Percentiles rank a stretch among this genome's conserved stretches.
phyloP scores from a whole-genome alignment of 2,888 invertebrate genomes.

The Spisula solida region DNA sequence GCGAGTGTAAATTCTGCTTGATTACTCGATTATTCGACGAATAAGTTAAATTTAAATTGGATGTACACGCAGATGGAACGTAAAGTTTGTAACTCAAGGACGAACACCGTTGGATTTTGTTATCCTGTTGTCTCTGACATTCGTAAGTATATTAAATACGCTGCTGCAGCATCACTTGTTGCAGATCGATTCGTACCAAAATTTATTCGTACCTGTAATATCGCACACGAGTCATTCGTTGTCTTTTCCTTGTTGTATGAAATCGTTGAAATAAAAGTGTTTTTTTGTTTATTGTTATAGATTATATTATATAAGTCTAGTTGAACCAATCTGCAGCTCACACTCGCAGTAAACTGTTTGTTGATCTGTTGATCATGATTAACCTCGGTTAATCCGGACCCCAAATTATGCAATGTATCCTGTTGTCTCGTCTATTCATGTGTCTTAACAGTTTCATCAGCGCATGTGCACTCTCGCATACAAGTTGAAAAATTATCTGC shows the following conservation, averaged over 20 bases:
- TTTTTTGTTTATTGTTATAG: too few species aligned
- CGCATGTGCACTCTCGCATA: too few species aligned
- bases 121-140: constrained; percentile 26
- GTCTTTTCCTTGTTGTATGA: background rate
- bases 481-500: too few species aligned
- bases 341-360: too few species aligned
- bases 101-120: constrained; percentile 24
- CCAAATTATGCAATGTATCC: too few species aligned
- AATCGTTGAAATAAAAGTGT: too few species aligned
- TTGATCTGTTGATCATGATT: too few species aligned
- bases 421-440: too few species aligned
- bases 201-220: background rate
- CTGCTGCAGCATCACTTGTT: background rate
- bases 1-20: background rate
- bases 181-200: background rate
- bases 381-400: too few species aligned
- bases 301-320: too few species aligned
- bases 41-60: constrained; percentile 7
- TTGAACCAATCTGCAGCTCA: too few species aligned
- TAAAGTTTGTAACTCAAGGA: constrained; percentile 15
- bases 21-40: background rate
- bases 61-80: constrained; percentile 41
- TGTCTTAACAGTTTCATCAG: too few species aligned
- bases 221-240: background rate
- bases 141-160: background rate